Evolutionary conservation across 2,888 invertebrate species (phyloP), one percentile per base, ranked within the genome.

Genomic region (Iselma pallidipennis): DNA sequence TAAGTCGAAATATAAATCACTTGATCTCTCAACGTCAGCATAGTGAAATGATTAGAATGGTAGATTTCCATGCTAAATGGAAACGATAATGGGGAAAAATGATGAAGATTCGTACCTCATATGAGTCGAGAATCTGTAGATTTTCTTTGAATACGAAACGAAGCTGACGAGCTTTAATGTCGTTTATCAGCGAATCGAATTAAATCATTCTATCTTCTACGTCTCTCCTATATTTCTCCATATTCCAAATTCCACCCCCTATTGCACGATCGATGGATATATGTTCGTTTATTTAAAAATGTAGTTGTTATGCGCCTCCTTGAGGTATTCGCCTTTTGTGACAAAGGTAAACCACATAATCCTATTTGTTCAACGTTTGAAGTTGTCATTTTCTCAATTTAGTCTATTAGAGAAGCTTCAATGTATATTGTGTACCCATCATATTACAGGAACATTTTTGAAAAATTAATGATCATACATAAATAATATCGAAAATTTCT

Each of bases 341-440:
- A 65, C 71, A 68, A 66, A 70, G 67, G 66, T 60, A 64, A 70
- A 72, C 69, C 68, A 60, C 61, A 54, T 72, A 72, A 73, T 73
- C 69, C 68, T 58, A 68, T 73, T 73, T 72, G 65, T 63, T 48
- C 58, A 50, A 57, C 68, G 71, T 72, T 73, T 73, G 71, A 72
- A 68, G 68, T 69, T 66, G 68, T 67, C 70, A 64, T 70, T 67
- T 68, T 68, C 63, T 57, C 69, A 71, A 71, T 72, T 72, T 70
- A 59, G 54, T 49, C 63, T 56, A 68, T 67, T 68, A 65, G 49
- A 59, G 59, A 55, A 53, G 51, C 26, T 55, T 33, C 51, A 53
- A 61, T 59, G 55, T 51, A 49, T n/a, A n/a, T 31, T 21, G 25
- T 52, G 54, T 56, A 37, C 52, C 2, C 6, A 42, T 1, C n/a